A percentile compares a stretch with the other conserved stretches of the same genome.
These are phyloP conservation scores for Eretmochelys imbricata DNA, from an alignment of 2,113 vertebrate species.

Conservation along the genomic window DNA sequence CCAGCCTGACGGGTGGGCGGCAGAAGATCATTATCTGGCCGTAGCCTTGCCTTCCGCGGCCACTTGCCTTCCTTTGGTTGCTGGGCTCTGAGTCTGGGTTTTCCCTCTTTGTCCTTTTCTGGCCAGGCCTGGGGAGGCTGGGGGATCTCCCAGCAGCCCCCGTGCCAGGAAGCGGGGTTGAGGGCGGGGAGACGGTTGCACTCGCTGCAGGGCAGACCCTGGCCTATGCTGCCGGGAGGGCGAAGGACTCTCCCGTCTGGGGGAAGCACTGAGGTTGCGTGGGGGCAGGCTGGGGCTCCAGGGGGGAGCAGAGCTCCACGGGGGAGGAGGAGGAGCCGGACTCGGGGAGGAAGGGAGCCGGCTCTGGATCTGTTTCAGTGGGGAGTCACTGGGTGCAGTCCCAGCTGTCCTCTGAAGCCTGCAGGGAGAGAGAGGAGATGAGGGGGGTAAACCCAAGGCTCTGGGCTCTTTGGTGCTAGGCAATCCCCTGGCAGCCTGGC, in stretches of 20 bases:
- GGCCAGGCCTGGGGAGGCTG: slow-evolving; percentile 73
- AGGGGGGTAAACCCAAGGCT: neutral
- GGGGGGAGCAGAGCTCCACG: slow-evolving; percentile 75
- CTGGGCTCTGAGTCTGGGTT: slow-evolving; percentile 77
- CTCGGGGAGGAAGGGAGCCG: slow-evolving; percentile 55
- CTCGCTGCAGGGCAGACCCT: slow-evolving; percentile 60
- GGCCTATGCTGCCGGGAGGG: slow-evolving; percentile 84
- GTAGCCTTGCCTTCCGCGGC: slow-evolving; percentile 79
- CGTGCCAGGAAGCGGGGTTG: slow-evolving; percentile 78
- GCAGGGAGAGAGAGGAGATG: slow-evolving; percentile 26
- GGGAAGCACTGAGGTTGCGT: slow-evolving; percentile 86
- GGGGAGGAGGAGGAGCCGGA: slow-evolving; percentile 68
- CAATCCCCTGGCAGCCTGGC: neutral
- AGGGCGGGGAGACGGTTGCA: slow-evolving; percentile 77
- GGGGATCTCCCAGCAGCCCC: slow-evolving; percentile 77
- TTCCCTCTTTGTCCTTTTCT: slow-evolving; percentile 83
- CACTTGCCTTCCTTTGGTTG: slow-evolving; percentile 84
- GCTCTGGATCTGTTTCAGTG: slow-evolving; percentile 61
- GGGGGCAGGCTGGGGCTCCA: slow-evolving; percentile 72
- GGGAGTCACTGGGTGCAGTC: slow-evolving; percentile 60
- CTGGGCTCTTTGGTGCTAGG: neutral
- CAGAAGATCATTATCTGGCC: slow-evolving; percentile 89
- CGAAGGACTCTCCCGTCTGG: slow-evolving; percentile 89
- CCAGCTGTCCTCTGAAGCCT: slow-evolving; percentile 80
- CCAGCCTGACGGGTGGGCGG: slow-evolving; percentile 63